Conservation (phyloP, 2,888 invertebrate genomes). For the Slavum lentiscoides region DNA sequence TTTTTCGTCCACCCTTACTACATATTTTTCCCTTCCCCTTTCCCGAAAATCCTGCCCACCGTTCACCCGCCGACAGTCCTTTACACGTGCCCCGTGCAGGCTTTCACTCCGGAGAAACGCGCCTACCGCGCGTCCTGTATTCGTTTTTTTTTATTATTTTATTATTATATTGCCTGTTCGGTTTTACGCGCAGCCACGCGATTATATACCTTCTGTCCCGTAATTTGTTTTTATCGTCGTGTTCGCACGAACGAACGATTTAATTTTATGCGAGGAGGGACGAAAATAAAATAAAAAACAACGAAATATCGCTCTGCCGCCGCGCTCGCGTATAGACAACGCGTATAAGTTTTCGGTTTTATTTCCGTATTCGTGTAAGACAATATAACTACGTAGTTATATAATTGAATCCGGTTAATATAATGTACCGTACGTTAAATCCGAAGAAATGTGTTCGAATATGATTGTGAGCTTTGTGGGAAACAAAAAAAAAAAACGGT, state of each 20-base stretch:
- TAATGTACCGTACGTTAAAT: no score
- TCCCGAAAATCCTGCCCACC: not conserved
- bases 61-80: not conserved
- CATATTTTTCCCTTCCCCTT: not conserved
- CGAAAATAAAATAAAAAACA: not conserved
- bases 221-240: slow-evolving; percentile 48
- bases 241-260: slow-evolving; percentile 48
- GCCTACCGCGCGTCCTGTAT: not conserved
- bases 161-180: slow-evolving; percentile 51
- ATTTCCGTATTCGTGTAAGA: no score
- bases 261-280: slow-evolving; percentile 27
- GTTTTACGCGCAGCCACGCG: slow-evolving; percentile 40
- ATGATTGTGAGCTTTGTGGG: no score
- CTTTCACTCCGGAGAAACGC: not conserved
- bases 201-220: slow-evolving; percentile 20
- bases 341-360: no score
- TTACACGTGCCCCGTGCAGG: not conserved
- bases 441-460: no score
- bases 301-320: not conserved
- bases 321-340: no score
- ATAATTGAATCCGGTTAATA: no score
- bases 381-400: no score
- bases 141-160: not conserved
- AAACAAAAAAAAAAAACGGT: no score
- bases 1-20: slow-evolving; percentile 38